These are phyloP conservation scores for Drosophila sechellia DNA, from an alignment of 1,140 invertebrate species.

Conservation along the genomic window DNA sequence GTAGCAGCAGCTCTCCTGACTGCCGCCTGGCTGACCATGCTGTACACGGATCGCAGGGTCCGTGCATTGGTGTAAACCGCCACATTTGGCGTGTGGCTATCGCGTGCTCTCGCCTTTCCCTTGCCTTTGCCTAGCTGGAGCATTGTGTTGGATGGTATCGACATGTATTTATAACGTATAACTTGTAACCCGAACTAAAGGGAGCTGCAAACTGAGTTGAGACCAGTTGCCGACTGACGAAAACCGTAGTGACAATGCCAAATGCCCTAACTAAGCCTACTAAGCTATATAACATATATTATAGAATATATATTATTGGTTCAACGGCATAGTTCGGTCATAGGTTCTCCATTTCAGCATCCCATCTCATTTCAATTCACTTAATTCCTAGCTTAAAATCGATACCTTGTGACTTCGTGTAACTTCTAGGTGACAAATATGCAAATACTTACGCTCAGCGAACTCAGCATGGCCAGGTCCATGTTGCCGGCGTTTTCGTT, in stretches of 20 bases:
- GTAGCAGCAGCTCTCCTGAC: neutral
- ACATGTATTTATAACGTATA: neutral
- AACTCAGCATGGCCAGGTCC: conserved; percentile 93
- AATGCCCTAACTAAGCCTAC: too few species aligned
- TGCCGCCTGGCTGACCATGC: neutral
- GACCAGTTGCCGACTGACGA: neutral
- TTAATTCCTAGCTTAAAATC: too few species aligned
- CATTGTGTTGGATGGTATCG: neutral
- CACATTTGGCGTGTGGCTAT: neutral
- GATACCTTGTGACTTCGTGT: too few species aligned
- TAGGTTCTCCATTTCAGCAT: neutral
- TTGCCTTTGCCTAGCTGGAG: neutral
- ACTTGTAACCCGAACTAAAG: neutral
- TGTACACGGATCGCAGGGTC: neutral
- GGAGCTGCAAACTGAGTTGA: neutral
- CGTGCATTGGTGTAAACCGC: neutral
- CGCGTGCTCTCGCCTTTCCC: neutral
- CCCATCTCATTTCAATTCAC: too few species aligned
- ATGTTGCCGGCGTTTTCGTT: conserved; percentile 84
- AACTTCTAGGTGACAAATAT: too few species aligned
- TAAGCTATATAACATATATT: too few species aligned
- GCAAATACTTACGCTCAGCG: conserved; percentile 90
- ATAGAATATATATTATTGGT: too few species aligned
- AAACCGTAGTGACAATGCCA: neutral
- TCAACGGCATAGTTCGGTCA: neutral